These are phyloP conservation scores for Dastarcus helophoroides DNA, from an alignment of 2,888 invertebrate genomes.

Conservation along the genomic window DNA sequence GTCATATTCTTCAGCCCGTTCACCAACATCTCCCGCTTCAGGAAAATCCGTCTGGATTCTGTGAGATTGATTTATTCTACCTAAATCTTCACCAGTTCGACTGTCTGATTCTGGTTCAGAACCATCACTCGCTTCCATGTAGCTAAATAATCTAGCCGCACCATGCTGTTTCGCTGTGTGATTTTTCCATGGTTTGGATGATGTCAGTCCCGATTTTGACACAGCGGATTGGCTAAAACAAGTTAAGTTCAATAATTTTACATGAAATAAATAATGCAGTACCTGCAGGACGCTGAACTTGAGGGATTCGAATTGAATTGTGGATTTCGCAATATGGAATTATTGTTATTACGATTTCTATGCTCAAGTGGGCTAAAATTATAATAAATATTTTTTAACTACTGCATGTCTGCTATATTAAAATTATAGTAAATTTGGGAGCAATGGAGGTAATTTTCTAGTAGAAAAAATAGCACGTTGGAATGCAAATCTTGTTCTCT, in stretches of 20 bases:
- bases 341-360: slow-evolving; percentile 45
- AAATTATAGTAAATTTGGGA: too few species aligned
- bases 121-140: slow-evolving; percentile 62
- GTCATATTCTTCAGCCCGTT: slow-evolving; percentile 30
- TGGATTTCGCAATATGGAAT: slow-evolving; percentile 37
- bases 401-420: too few species aligned
- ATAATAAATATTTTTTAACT: too few species aligned
- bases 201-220: slow-evolving; percentile 7
- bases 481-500: too few species aligned
- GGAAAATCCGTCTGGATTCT: slow-evolving; percentile 46
- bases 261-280: too few species aligned
- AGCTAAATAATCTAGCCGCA: slow-evolving; percentile 59
- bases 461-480: too few species aligned
- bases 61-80: slow-evolving; percentile 29
- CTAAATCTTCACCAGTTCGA: slow-evolving; percentile 35
- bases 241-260: slow-evolving; percentile 12
- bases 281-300: slow-evolving; percentile 30
- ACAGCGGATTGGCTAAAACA: slow-evolving; percentile 9
- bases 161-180: slow-evolving; percentile 42
- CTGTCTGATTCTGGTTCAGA: slow-evolving; percentile 47
- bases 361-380: slow-evolving; percentile 51
- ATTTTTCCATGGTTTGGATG: slow-evolving; percentile 17
- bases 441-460: too few species aligned
- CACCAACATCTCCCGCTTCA: slow-evolving; percentile 49
- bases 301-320: slow-evolving; percentile 19